A percentile compares a stretch with the other conserved stretches of the same genome.
Evolutionary conservation across 2,888 invertebrate species (phyloP).

Genomic region (Tetropium fuscum): DNA sequence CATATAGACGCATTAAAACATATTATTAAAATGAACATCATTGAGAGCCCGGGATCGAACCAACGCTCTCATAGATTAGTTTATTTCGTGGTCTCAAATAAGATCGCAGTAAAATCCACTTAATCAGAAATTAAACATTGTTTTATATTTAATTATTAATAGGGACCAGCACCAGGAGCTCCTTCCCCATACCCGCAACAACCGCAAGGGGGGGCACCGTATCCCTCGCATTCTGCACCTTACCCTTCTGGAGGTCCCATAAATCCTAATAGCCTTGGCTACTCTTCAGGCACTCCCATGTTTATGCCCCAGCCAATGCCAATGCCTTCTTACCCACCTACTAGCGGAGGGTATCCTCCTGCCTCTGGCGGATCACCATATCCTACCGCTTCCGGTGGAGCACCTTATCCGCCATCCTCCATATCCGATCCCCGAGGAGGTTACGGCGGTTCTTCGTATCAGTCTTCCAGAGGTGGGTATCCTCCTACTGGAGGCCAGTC

Average conservation of each 20-base stretch:
- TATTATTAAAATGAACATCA: no score
- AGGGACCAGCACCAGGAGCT: conserved; percentile 53
- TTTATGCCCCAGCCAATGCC: conserved; percentile 68
- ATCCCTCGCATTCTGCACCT: conserved; percentile 60
- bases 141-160: conserved; percentile 30
- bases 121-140: no score
- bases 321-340: conserved; percentile 52
- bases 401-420: conserved; percentile 38
- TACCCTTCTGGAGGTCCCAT: conserved; percentile 53
- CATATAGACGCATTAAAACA: no score
- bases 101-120: no score
- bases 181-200: conserved; percentile 53
- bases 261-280: conserved; percentile 67
- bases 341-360: conserved; percentile 57
- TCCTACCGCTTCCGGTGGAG: conserved; percentile 34
- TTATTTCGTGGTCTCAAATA: no score
- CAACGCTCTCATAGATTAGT: no score
- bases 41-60: no score
- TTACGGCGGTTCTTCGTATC: conserved; percentile 28
- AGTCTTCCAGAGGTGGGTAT: conserved; percentile 29
- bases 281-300: conserved; percentile 62
- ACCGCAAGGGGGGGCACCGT: conserved; percentile 56
- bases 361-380: conserved; percentile 36
- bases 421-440: no score
- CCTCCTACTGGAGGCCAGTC: conserved; percentile 24